Evolutionary conservation across 2,888 invertebrate genomes (phyloP), one percentile per base, ranked within the genome.

Genomic region (Geophilus truncorum): DNA sequence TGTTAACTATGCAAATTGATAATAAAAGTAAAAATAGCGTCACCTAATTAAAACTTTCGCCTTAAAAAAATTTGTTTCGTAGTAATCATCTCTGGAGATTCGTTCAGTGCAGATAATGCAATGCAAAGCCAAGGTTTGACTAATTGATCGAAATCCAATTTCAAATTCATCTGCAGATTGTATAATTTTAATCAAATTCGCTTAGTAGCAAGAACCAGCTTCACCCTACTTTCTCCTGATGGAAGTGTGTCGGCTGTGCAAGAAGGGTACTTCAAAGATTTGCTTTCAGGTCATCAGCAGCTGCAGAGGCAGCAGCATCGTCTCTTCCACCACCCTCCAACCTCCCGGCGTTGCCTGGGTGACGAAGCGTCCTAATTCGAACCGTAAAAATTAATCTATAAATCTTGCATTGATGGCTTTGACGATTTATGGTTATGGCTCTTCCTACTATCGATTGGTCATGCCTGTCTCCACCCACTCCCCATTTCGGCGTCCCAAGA

Each of bases 341-440:
- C 62, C 62, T 62, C 62, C 62, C 62, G 62, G 62, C 62, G 62
- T 62, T 62, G 62, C 62, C 62, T 62, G 62, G 62, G 62, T 77
- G 77, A 77, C 36, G 36, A 77, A 77, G 77, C 34, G 77, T 36
- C 77, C 36, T 77, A 77, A 77, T 77, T 77, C 77, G 34, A 77
- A 77, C 77, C 36, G 77, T 77, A 77, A 77, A 77, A 77, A 77
- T 77, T 77, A 77, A 77, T 77, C 77, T 36, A 77, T 77, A 77
- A 77, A 77, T 77, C 77, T 77, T 77, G 77, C 77, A 77, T 77
- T 77, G 77, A 77, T 77, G 77, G 77, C 77, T 32, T 34, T 34
- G 36, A 36, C 77, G 77, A 77, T 77, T 77, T 77, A 77, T 62
- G 62, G 62, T 62, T 62, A 62, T 62, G 62, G 62, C 62, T 62